Conservation (phyloP, 1,140 invertebrate species). For the Trypoxylus dichotomus region DNA sequence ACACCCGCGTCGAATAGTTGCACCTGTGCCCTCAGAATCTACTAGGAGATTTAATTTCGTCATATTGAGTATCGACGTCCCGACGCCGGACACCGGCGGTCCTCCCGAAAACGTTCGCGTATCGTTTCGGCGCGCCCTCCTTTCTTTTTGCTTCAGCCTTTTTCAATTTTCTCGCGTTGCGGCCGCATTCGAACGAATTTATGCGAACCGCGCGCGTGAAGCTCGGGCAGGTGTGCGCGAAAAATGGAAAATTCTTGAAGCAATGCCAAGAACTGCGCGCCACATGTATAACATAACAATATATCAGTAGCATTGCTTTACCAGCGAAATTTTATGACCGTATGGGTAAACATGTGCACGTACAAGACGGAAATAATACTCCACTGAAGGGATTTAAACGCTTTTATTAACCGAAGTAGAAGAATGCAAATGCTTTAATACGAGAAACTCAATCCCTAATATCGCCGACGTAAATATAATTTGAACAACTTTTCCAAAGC, state of each 20-base stretch:
- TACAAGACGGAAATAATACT: background rate
- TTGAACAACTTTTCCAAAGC: too few relatives aligned
- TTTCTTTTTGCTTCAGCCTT: background rate
- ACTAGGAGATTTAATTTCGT: constrained; percentile 10
- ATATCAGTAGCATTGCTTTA: constrained; percentile 7
- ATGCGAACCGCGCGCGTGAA: background rate
- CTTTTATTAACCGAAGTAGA: background rate
- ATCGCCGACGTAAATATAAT: too few relatives aligned
- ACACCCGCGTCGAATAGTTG: background rate
- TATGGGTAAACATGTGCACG: constrained; percentile 2
- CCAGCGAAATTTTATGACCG: background rate
- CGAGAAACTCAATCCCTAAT: too few relatives aligned
- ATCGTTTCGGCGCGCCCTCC: background rate
- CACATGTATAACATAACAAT: constrained; percentile 11
- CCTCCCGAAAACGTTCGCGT: background rate
- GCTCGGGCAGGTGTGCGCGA: constrained; percentile 6
- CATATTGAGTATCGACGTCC: background rate
- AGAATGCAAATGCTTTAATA: background rate
- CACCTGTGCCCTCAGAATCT: background rate
- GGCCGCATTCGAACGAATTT: background rate
- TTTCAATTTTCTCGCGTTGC: background rate
- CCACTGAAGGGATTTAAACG: background rate
- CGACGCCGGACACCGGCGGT: background rate
- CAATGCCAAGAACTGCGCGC: constrained; percentile 6
- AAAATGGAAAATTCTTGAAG: constrained; percentile 22